Evolutionary conservation across 2,888 invertebrate species (phyloP).

Genomic region (Harpagoxenus sublaevis): DNA sequence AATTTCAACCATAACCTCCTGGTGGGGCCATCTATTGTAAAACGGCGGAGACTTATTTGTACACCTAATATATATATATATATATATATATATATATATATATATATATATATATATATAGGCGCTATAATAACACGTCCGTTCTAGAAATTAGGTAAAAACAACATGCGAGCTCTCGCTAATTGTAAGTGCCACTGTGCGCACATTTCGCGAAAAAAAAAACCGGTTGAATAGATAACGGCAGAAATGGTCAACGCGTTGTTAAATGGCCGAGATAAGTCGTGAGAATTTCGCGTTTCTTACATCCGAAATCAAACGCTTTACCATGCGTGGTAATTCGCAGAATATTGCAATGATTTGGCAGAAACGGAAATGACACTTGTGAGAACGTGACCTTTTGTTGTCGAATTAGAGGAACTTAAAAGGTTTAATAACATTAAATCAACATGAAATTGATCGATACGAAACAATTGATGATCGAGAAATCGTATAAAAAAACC

Average conservation of each 20-base stretch:
- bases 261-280: background rate
- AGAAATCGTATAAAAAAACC: background rate
- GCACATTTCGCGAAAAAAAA: background rate
- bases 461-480: background rate
- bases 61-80: too few species aligned
- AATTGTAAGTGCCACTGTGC: background rate
- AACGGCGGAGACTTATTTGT: too few species aligned
- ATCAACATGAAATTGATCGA: background rate
- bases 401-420: slow-evolving; percentile 1
- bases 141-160: slow-evolving; percentile 33
- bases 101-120: too few species aligned
- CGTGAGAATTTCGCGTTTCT: slow-evolving; percentile 25
- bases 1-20: too few species aligned
- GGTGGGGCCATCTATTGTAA: too few species aligned
- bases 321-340: background rate
- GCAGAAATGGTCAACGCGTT: too few species aligned
- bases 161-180: background rate
- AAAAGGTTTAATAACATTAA: background rate
- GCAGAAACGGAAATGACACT: slow-evolving; percentile 34
- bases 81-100: too few species aligned
- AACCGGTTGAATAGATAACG: background rate
- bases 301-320: slow-evolving; percentile 12
- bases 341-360: slow-evolving; percentile 36
- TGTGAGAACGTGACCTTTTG: slow-evolving; percentile 44
- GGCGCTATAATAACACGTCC: slow-evolving; percentile 21